phyloP scores from a whole-genome alignment of 2,113 vertebrate species.

The Psephotus haematonotus region DNA sequence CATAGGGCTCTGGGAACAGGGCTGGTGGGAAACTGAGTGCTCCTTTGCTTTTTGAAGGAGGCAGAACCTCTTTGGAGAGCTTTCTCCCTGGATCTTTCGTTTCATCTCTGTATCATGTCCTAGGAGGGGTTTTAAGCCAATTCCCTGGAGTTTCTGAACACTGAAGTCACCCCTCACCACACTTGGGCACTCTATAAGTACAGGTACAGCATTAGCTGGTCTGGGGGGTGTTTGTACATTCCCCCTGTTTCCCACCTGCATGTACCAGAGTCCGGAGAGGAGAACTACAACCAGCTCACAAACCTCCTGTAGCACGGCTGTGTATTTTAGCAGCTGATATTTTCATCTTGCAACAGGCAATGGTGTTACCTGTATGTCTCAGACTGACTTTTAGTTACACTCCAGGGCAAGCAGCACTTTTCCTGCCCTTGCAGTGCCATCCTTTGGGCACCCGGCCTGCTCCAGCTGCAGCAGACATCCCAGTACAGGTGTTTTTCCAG shows the following conservation, averaged over 20 bases:
- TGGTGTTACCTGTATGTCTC: accelerated
- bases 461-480: neutral
- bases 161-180: accelerated
- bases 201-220: accelerated
- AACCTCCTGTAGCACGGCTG: accelerated
- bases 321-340: accelerated
- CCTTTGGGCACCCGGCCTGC: neutral
- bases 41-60: neutral
- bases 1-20: neutral
- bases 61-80: neutral
- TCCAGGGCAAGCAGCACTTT: neutral
- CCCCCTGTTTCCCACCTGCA: accelerated
- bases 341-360: accelerated
- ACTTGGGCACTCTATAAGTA: accelerated
- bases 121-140: neutral
- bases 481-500: accelerated
- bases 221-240: accelerated
- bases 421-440: accelerated
- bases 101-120: too few relatives aligned
- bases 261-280: neutral
- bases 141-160: neutral
- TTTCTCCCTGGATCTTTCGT: neutral
- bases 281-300: neutral
- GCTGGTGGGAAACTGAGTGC: accelerated
- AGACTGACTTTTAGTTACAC: accelerated